These are phyloP conservation scores for Drosophila setifemur DNA, from an alignment of 1,140 invertebrate species.

Conservation along the genomic window DNA sequence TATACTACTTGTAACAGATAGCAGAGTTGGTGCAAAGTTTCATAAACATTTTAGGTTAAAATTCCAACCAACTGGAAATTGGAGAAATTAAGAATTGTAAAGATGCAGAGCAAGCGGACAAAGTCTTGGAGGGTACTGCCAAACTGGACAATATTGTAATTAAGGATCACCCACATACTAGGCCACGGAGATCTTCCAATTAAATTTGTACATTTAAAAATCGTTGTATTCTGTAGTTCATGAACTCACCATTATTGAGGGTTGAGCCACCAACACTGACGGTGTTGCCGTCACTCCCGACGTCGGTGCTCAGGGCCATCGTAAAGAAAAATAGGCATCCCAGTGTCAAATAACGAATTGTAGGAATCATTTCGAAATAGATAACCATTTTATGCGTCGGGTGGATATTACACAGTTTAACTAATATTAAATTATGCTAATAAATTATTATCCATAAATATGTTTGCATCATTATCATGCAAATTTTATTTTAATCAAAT, in stretches of 20 bases:
- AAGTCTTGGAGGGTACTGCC: no score
- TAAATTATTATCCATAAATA: conserved; percentile 18
- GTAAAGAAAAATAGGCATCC: conserved; percentile 5
- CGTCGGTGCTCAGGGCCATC: conserved; percentile 44
- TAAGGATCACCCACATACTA: no score
- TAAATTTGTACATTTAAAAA: no score
- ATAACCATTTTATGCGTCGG: conserved; percentile 37
- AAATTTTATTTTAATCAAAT: conserved; percentile 1
- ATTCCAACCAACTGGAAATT: no score
- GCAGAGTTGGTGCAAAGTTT: no score
- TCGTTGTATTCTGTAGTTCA: no score
- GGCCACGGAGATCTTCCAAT: no score
- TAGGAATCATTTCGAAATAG: conserved; percentile 1
- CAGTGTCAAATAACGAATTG: conserved; percentile 16
- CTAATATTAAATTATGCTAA: conserved; percentile 4
- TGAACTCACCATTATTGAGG: conserved; percentile 55
- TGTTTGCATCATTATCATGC: conserved; percentile 1
- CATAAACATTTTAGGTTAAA: no score
- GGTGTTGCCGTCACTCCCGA: conserved; percentile 25
- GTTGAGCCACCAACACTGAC: conserved; percentile 45
- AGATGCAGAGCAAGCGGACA: no score
- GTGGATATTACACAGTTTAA: conserved; percentile 1
- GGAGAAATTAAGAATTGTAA: no score
- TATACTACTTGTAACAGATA: no score
- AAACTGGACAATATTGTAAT: no score